Conservation (phyloP, 1,140 invertebrate genomes). For the Antheraea pernyi region DNA sequence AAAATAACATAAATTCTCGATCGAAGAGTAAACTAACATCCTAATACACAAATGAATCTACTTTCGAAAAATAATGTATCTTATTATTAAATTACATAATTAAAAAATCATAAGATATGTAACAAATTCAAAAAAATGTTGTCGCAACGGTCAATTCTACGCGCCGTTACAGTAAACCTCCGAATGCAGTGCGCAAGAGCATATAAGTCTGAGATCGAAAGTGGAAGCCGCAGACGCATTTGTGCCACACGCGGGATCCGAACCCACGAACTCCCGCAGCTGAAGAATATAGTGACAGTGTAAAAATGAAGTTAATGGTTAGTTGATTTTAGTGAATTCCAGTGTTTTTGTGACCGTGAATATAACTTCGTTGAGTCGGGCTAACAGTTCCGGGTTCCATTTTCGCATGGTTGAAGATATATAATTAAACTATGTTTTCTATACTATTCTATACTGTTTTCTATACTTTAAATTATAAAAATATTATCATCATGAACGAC, state of each 20-base stretch:
- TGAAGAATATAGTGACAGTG: background rate
- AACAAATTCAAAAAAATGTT: background rate
- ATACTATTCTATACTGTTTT: too few species aligned
- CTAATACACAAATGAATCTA: too few species aligned
- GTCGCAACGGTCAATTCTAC: background rate
- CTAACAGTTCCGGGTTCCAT: background rate
- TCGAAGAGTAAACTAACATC: too few species aligned
- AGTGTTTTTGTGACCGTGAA: background rate
- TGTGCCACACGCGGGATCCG: background rate
- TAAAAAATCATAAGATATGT: background rate
- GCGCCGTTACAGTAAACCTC: background rate
- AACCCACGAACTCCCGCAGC: background rate
- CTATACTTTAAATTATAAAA: too few species aligned
- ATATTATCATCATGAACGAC: too few species aligned
- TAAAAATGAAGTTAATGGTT: conserved; percentile 3
- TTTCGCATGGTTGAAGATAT: background rate
- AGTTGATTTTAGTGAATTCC: background rate
- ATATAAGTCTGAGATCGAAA: background rate
- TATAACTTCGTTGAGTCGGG: background rate
- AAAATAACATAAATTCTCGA: too few species aligned
- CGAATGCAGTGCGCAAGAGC: background rate
- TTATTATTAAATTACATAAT: background rate
- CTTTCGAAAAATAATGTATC: too few species aligned
- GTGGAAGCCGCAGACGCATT: background rate
- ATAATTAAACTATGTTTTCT: too few species aligned